A percentile compares a stretch with the other conserved stretches of the same genome.
phyloP scores from a whole-genome alignment of 2,888 invertebrate genomes.

The Drosophila pullipes region DNA sequence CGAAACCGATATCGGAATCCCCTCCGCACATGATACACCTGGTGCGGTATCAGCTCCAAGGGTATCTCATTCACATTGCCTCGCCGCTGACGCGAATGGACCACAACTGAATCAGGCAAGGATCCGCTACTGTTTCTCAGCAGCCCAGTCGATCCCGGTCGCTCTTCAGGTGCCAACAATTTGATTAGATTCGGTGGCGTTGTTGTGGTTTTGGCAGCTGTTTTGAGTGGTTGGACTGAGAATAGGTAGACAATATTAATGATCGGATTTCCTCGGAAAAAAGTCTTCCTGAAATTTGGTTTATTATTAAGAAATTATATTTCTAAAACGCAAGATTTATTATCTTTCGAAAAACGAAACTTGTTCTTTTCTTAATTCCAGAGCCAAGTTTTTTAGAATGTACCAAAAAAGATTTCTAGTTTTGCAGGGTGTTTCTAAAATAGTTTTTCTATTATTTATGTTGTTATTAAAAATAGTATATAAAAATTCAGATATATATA shows the following conservation, averaged over 20 bases:
- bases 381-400: background rate
- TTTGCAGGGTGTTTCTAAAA: background rate
- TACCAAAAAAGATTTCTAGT: background rate
- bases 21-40: conserved; percentile 82
- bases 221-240: background rate
- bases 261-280: background rate
- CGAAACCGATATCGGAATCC: conserved; percentile 92
- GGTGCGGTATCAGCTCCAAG: conserved; percentile 79
- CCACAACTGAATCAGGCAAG: conserved; percentile 18
- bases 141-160: conserved; percentile 13
- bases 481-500: no score
- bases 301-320: background rate
- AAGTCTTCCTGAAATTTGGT: background rate
- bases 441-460: background rate
- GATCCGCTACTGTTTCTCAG: conserved; percentile 32
- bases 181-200: conserved; percentile 35
- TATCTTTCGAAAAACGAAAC: background rate
- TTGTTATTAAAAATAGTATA: no score
- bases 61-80: conserved; percentile 61
- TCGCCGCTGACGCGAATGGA: conserved; percentile 56
- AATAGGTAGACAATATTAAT: background rate
- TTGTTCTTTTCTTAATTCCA: background rate
- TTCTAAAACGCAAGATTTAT: background rate
- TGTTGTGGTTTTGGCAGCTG: background rate
- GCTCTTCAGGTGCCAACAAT: conserved; percentile 48